Base-by-base conservation (phyloP, 2,888 invertebrate species). In the Achlya flavicornis region DNA sequence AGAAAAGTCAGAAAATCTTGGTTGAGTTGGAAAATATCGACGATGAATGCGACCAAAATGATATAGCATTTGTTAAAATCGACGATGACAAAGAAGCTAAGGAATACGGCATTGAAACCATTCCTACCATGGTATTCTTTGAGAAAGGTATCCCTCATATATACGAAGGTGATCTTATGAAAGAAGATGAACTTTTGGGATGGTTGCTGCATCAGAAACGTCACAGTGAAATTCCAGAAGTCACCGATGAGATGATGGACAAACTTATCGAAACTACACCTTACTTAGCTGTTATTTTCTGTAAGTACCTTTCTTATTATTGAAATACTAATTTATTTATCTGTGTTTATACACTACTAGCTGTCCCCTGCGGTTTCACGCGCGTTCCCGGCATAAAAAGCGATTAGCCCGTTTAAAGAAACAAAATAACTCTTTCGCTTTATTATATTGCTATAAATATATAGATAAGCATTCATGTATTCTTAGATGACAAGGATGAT, bases 161-260 rank as follows among this genome's bases (percentile, higher is more conserved):
- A 62, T 96, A 96, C 80, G 96, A 95, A 95, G 98, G 98, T 70
- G 97, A 98, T 90, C 91, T 98, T 64, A 96, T 96, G 94, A 98
- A 98, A 83, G 98, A 98, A 91, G 98, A 98, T 66, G 97, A 97
- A 76, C 94, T 98, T 1, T 93, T 98, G 48, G 98, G 98, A 62
- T 98, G 98, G 98, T 89, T 98, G 75, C 92, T 98, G 35, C 98
- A 98, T 86, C 98, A 98, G 84, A 98, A 98, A 85, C 96, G 97
- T 71, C 97, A 97, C 85, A 96, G 97, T 65, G 98, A 98, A 93
- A 98, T 98, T 76, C 98, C 98, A 60, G 98, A 98, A 91, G 96
- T 98, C 32, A 98, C 98, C 10, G 97, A 98, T 83, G 98, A 98
- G 94, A 98, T 98, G 97, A 97, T 98, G 95, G 98, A 98, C 77